Conservation (phyloP, 2,113 vertebrate genomes). For the Smithornis capensis region DNA sequence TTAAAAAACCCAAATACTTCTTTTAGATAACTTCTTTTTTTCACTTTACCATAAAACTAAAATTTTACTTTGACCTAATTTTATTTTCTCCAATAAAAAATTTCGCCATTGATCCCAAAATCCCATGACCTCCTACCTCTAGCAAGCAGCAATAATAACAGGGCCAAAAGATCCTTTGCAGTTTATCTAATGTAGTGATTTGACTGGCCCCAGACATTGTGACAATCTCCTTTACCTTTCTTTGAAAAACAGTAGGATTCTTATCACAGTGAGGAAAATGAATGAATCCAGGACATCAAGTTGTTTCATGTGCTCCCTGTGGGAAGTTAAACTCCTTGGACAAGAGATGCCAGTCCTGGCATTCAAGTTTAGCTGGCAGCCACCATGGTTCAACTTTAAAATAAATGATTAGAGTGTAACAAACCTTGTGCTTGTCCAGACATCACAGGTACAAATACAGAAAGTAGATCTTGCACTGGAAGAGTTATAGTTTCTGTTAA, state of each 20-base stretch:
- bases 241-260: not conserved
- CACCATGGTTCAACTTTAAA: not conserved
- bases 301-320: not conserved
- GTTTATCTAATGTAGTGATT: not conserved
- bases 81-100: not conserved
- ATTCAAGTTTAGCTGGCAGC: not conserved
- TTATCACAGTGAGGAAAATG: not conserved
- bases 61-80: not conserved
- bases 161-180: not conserved
- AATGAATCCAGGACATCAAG: not conserved
- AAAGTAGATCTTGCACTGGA: not conserved
- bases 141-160: not conserved
- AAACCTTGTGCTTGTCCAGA: not conserved
- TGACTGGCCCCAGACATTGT: not conserved
- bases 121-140: not conserved
- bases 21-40: not conserved
- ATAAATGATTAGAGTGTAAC: not conserved
- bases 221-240: not conserved
- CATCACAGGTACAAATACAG: not conserved
- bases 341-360: not conserved
- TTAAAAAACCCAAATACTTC: not conserved
- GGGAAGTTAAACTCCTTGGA: not conserved
- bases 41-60: not conserved
- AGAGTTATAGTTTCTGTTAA: not conserved
- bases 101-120: not conserved